phyloP scores from a whole-genome alignment of 37 sponge, comb jelly and placozoan genomes.

The Tethya wilhelma region DNA sequence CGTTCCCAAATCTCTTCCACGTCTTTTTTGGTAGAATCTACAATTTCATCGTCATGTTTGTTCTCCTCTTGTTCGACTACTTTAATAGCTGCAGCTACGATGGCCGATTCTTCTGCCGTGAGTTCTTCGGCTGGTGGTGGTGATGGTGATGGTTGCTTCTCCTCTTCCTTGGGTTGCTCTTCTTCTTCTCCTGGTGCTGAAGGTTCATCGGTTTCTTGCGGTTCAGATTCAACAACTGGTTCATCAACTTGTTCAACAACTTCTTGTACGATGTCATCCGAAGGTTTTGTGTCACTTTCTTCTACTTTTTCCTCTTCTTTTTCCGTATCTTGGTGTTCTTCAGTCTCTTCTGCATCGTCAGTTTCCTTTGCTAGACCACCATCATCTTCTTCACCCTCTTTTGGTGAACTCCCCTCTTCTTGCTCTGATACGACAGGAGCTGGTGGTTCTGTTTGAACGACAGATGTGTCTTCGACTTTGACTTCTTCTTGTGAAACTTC shows the following conservation, averaged over 20 bases:
- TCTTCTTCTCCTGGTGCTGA: not conserved
- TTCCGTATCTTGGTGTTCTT: not conserved
- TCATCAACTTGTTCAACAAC: not conserved
- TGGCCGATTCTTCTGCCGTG: not conserved
- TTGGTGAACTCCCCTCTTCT: not conserved
- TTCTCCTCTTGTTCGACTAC: not conserved
- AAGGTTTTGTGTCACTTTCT: not conserved
- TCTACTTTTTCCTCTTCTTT: not conserved
- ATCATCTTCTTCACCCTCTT: not conserved
- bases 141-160: not conserved
- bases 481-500: not conserved
- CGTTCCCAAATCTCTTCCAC: not conserved
- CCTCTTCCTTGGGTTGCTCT: not conserved
- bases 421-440: not conserved
- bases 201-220: not conserved
- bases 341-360: too few species aligned
- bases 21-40: not conserved
- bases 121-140: not conserved
- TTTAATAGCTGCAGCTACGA: not conserved
- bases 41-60: not conserved
- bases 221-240: conserved; percentile 4
- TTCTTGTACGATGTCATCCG: not conserved
- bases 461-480: not conserved
- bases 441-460: not conserved
- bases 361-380: not conserved